Base-by-base conservation (phyloP, 2,888 invertebrate genomes). In the Erebia epiphron region DNA sequence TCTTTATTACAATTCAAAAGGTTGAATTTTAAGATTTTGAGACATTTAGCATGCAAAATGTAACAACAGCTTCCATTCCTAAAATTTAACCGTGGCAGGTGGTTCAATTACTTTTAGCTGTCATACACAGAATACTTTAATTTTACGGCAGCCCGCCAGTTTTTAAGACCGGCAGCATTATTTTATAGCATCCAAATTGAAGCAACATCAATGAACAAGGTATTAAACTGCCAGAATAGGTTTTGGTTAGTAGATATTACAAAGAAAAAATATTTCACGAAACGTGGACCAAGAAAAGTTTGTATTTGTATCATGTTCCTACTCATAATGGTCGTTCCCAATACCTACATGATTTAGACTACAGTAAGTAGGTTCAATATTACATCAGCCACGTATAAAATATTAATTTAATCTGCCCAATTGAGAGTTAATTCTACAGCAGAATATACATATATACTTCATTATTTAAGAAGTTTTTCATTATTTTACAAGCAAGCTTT, bases 301-400 rank as follows among this genome's bases (percentile, higher is more conserved):
- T 21, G 8, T 14, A 49, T 21, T 62, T 21, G 8, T 14, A 49
- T 49, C 21, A 26, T 9, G 7, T 65, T 16, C 46, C 50, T 35
- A 50, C 14, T 54, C n/a, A 58, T 21, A 49, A 9, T 65, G 43
- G 50, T 54, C 61, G 43, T 54, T 43, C 8, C 13, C 1, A 46
- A 11, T 46, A 13, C 16, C 21, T 52, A 43, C 18, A 66, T n/a
- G 43, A 57, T 10, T 21, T 13, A 35, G 35, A 52, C 62, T 69
- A 58, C 43, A 67, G 67, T 52, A 71, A 71, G 57, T 54, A 73
- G 49, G 58, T 57, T 50, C 52, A 60, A 63, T 71, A 69, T 73
- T 73, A 58, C 71, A 73, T 71, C 67, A 73, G 73, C 69, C 63
- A 46, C 18, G 13, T 52, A 52, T 52, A 64, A 21, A 14, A 57